phyloP scores from a whole-genome alignment of 2,797 vertebrate species.

The Gallinago stenura region DNA sequence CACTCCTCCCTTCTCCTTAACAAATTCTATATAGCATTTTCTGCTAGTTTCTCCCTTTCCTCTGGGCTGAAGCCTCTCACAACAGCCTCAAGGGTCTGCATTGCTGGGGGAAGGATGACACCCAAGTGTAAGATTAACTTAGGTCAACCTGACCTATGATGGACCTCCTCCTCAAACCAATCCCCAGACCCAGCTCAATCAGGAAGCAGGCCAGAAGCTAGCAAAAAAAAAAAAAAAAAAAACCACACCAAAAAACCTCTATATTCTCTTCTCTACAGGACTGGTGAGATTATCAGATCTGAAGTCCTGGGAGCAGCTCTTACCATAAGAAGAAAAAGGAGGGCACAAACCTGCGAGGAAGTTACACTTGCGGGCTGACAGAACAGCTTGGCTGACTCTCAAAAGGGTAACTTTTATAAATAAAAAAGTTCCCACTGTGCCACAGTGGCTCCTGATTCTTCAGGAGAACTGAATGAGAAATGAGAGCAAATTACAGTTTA shows the following conservation, averaged over 20 bases:
- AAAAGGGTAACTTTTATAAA: neutral
- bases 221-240: neutral
- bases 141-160: neutral
- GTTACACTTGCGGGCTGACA: neutral
- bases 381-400: neutral
- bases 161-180: neutral
- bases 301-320: neutral
- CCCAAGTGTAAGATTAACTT: neutral
- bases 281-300: neutral
- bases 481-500: neutral
- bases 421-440: neutral
- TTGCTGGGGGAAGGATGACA: neutral
- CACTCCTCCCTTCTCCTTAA: neutral
- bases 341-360: neutral
- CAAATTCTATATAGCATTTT: neutral
- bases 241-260: neutral
- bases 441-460: neutral
- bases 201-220: neutral
- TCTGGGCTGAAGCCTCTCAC: neutral
- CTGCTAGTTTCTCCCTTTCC: neutral
- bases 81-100: neutral
- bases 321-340: neutral
- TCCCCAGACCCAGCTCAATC: neutral
- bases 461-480: neutral
- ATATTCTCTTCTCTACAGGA: neutral